Base-by-base conservation (phyloP, 2,888 invertebrate species). In the Lasioglossum villosulum region DNA sequence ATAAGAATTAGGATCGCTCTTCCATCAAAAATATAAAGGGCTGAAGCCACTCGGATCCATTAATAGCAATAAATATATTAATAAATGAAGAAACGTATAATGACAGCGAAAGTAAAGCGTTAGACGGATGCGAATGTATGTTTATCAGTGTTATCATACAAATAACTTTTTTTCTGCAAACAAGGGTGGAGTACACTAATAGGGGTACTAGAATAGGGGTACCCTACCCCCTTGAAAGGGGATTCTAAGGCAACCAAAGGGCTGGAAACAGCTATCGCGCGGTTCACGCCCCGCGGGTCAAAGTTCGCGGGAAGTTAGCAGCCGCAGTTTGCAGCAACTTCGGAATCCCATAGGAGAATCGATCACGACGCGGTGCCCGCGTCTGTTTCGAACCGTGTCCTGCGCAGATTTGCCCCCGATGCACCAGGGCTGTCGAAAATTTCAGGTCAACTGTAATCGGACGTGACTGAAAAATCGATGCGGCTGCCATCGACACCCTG, bases 281-380 rank as follows among this genome's bases (percentile, higher is more conserved):
- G 70, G 45, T 75, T 82, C 37, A 14, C 14, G 27, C 34, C 10
- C 14, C 27, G 6, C 23, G 3, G 8, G 68, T 34, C n/a, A n/a
- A 80, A 80, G 27, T 82, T 80, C 14, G 5, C 37, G 68, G 10
- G 68, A 68, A 68, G 68, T 37, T n/a, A 37, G 37, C 68, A 30
- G 23, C 37, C 19, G 34, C 59, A 59, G 39, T 75, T 82, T 3
- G 66, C n/a, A 37, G 27, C 27, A 19, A 39, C 42, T 52, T 23
- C 8, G 19, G 23, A n/a, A 16, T 76, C 34, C 27, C 23, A 37
- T 30, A 23, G 52, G 63, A 34, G 42, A 37, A 77, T 72, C 72
- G 76, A 68, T 82, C 56, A n/a, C 68, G 30, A 45, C 68, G 23
- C 59, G 12, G 4, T 48, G 48, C 34, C 19, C 42, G n/a, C 66